phyloP scores from a whole-genome alignment of 2,113 vertebrate genomes.

The Mormyrus iriodes region DNA sequence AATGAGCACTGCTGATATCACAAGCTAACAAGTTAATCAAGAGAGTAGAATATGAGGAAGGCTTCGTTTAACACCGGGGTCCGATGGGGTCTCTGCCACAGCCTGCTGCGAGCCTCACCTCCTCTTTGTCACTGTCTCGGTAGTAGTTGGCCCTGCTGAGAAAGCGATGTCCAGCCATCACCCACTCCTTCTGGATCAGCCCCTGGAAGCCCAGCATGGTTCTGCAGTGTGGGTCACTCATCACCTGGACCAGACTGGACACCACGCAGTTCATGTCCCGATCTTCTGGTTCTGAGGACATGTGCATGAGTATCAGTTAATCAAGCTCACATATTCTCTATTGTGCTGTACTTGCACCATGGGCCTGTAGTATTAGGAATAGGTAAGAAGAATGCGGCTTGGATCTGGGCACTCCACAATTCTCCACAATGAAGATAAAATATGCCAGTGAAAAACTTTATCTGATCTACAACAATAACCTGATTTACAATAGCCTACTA shows the following conservation, averaged over 20 bases:
- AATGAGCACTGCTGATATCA: neutral
- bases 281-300: slow-evolving; percentile 70
- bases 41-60: neutral
- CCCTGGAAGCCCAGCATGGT: slow-evolving; percentile 78
- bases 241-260: slow-evolving; percentile 84
- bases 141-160: slow-evolving; percentile 67
- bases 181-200: slow-evolving; percentile 89
- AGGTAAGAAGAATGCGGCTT: neutral
- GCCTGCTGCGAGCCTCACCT: slow-evolving; percentile 50
- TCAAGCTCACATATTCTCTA: neutral
- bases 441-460: neutral
- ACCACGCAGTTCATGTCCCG: slow-evolving; percentile 83
- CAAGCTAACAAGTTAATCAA: neutral
- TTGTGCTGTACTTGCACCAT: neutral
- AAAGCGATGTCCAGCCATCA: slow-evolving; percentile 82
- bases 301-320: neutral
- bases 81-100: neutral
- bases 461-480: neutral
- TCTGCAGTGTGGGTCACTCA: slow-evolving; percentile 74
- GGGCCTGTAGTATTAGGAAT: neutral
- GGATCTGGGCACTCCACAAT: neutral
- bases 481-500: neutral
- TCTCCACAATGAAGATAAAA: neutral
- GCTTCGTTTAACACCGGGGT: neutral
- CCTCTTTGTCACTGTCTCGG: slow-evolving; percentile 63